These are phyloP conservation scores for Brachymystax lenok DNA, from an alignment of 2,797 vertebrate species.

Conservation along the genomic window DNA sequence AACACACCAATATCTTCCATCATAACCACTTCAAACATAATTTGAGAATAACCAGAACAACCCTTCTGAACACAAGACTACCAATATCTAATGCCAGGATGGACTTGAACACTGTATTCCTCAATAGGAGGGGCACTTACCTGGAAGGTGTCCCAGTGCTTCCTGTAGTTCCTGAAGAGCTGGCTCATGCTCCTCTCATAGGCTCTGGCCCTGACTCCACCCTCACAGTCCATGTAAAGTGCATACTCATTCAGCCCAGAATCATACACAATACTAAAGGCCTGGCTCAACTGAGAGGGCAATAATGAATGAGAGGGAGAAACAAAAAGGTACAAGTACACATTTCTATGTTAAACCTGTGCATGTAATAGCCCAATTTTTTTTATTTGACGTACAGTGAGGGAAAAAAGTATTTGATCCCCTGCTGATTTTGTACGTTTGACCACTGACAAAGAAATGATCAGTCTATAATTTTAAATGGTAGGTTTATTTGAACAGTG, in stretches of 20 bases:
- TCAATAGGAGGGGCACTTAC: constrained; percentile 39
- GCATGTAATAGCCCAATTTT: not conserved
- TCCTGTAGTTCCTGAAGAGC: constrained; percentile 68
- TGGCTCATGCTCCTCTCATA: constrained; percentile 68
- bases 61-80: not conserved
- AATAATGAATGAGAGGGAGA: constrained; percentile 1
- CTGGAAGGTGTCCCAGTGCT: constrained; percentile 21
- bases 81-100: not conserved
- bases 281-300: constrained; percentile 61
- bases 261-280: constrained; percentile 68
- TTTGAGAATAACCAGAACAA: not conserved
- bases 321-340: not conserved
- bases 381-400: not conserved
- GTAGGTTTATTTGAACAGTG: too few relatives aligned
- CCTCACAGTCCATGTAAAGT: constrained; percentile 77
- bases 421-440: too few relatives aligned
- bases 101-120: not conserved
- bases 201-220: constrained; percentile 39
- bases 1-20: not conserved
- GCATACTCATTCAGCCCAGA: constrained; percentile 76
- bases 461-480: too few relatives aligned
- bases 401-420: too few relatives aligned
- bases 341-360: not conserved
- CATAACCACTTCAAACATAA: not conserved
- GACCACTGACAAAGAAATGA: too few relatives aligned